Conservation (phyloP, 2,888 invertebrate genomes). For the Digitonthophagus gazella region DNA sequence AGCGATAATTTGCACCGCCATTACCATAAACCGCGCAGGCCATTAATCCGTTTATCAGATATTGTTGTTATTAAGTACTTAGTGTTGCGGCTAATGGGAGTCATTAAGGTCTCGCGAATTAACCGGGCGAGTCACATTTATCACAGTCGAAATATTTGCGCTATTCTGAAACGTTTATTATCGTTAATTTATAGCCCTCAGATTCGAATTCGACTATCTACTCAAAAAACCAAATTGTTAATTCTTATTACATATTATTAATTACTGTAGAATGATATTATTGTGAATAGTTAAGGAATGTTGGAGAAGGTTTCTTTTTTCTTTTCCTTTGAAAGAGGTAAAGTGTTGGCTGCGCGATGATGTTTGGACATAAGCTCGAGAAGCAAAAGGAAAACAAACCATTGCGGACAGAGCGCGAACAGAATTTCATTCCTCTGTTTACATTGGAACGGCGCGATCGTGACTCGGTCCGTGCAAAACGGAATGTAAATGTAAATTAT, state of each 20-base stretch:
- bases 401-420: constrained; percentile 6
- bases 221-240: too few species aligned
- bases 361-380: not conserved
- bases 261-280: too few species aligned
- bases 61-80: constrained; percentile 17
- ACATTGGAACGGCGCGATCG: constrained; percentile 6
- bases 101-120: constrained; percentile 14
- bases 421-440: constrained; percentile 15
- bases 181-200: constrained; percentile 11
- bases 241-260: too few species aligned
- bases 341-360: too few species aligned
- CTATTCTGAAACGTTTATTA: constrained; percentile 13
- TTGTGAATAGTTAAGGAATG: too few species aligned
- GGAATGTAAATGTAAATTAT: constrained; percentile 18
- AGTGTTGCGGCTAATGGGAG: constrained; percentile 13
- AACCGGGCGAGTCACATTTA: constrained; percentile 1
- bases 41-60: constrained; percentile 17
- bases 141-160: constrained; percentile 14
- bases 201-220: too few species aligned
- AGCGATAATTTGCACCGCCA: not conserved
- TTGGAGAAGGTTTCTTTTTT: too few species aligned
- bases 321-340: not conserved
- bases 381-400: not conserved
- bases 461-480: not conserved
- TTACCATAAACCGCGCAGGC: constrained; percentile 5